These are phyloP conservation scores for Batillaria attramentaria DNA, from an alignment of 1,140 invertebrate genomes.

Conservation along the genomic window DNA sequence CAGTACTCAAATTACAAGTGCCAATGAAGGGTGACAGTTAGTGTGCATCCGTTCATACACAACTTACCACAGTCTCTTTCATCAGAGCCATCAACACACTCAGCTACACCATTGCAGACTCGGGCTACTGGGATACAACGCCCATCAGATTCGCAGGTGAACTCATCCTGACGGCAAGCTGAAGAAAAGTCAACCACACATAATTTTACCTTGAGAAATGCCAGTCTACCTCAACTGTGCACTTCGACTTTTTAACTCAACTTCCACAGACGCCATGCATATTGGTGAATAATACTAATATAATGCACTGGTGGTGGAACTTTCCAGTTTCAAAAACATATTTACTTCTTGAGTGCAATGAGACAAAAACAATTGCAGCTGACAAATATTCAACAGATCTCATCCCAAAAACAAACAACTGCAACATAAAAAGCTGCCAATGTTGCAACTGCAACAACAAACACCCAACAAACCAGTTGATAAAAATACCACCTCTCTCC, in stretches of 20 bases:
- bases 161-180: slow-evolving; percentile 14
- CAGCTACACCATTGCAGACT: slow-evolving; percentile 68
- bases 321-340: too few relatives aligned
- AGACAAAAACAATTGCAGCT: too few relatives aligned
- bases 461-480: too few relatives aligned
- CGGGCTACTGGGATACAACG: not conserved
- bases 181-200: not conserved
- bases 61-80: slow-evolving; percentile 74
- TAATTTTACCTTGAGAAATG: not conserved
- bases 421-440: too few relatives aligned
- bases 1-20: not conserved
- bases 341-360: too few relatives aligned
- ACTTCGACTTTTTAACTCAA: not conserved
- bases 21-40: not conserved
- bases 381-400: too few relatives aligned
- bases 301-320: too few relatives aligned
- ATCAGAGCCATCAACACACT: slow-evolving; percentile 91
- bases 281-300: too few relatives aligned
- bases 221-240: not conserved
- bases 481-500: too few relatives aligned
- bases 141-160: slow-evolving; percentile 9
- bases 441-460: too few relatives aligned
- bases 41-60: slow-evolving; percentile 39
- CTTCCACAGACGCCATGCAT: too few relatives aligned
- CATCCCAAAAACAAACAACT: too few relatives aligned